Base-by-base conservation (phyloP, 1,140 invertebrate species). In the Philotrypesis tridentata region DNA sequence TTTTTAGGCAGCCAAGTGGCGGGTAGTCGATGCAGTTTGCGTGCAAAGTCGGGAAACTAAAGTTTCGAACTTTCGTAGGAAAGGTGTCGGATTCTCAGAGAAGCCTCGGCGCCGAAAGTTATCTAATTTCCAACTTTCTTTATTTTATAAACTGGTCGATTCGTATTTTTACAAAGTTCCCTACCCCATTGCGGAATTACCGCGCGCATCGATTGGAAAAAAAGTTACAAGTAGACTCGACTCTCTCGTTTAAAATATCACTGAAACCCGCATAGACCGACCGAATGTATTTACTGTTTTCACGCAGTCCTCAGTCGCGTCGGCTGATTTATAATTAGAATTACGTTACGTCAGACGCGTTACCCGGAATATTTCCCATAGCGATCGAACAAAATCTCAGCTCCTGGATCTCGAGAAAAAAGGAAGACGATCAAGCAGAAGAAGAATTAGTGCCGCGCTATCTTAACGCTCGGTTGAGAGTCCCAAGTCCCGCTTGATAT, bases 81-180 rank as follows among this genome's bases (percentile, higher is more conserved):
- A 23, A 61, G 33, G 55, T 75, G 70, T 79, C 71, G 61, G 75
- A 79, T 60, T 83, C 31, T 67, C 40, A 75, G 70, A 83, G 70
- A 40, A 79, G 33, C 40, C 12, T 79, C 82, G 73, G 29, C 65
- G 40, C 31, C n/a, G 29, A 79, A 83, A 79, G 76, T 83, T 83
- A 79, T 79, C 82, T 79, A 79, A 79, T 74, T 79, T 83, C n/a
- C 71, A 83, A 79, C 71, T 72, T 83, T 83, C 43, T 48, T 79
- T 83, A 23, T 82, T 72, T 37, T 75, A 60, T n/a, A 37, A 73
- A 43, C 7, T 12, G 27, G 7, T 43, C 9, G 27, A 72, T 61
- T 40, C 29, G 21, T 72, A 60, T 37, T 37, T 37, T 72, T 17
- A 70, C 14, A 6, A 29, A 2, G 17, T 6, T n/a, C 37, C 2